Evolutionary conservation across 2,888 invertebrate species (phyloP).

Genomic region (Xylocampa areola): DNA sequence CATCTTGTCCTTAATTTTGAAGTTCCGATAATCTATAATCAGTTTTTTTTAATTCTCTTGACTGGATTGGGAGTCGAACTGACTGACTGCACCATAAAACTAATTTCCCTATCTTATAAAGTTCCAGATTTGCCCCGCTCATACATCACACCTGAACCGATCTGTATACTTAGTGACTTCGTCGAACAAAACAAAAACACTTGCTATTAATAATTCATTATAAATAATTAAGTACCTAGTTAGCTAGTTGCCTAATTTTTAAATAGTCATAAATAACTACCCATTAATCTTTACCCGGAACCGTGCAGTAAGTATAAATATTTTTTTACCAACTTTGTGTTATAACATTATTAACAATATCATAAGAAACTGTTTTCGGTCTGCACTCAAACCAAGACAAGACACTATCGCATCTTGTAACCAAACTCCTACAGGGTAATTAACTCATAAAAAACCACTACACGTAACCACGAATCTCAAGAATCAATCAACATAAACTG

Average conservation of each 20-base stretch:
- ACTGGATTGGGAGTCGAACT: too few relatives aligned
- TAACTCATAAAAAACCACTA: slow-evolving; percentile 19
- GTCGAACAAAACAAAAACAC: neutral
- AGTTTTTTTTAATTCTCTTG: too few relatives aligned
- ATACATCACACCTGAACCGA: too few relatives aligned
- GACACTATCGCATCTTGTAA: neutral
- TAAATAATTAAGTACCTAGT: neutral
- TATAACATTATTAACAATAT: slow-evolving; percentile 5
- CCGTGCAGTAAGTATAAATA: slow-evolving; percentile 2
- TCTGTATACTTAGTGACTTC: too few relatives aligned
- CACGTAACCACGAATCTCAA: slow-evolving; percentile 35
- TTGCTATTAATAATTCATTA: slow-evolving; percentile 1
- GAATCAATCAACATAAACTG: slow-evolving; percentile 50
- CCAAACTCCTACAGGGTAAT: slow-evolving; percentile 22
- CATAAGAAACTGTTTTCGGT: slow-evolving; percentile 3
- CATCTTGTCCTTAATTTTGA: too few relatives aligned
- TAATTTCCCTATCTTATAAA: too few relatives aligned
- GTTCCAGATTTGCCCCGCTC: too few relatives aligned
- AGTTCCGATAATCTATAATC: too few relatives aligned
- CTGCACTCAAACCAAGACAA: neutral
- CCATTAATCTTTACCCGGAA: slow-evolving; percentile 17
- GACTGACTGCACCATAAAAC: too few relatives aligned
- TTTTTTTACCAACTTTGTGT: slow-evolving; percentile 6
- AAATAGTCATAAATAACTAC: slow-evolving; percentile 1
- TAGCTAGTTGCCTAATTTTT: too few relatives aligned